Evolutionary conservation across 2,888 invertebrate genomes (phyloP), one percentile per base, ranked within the genome.

Genomic region (Metellina segmentata): DNA sequence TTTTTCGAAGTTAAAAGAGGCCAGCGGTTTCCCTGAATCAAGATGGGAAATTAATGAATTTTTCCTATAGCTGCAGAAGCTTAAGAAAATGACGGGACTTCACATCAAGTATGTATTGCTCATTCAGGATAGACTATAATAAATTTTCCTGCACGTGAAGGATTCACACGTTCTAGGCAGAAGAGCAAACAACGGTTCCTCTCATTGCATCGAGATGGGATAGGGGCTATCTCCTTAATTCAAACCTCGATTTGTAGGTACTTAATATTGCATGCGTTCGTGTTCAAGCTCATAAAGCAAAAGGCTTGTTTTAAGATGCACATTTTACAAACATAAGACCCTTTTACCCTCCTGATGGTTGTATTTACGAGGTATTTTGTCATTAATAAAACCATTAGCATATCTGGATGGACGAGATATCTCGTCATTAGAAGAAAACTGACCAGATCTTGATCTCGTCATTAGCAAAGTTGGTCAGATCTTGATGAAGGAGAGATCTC

Each of bases 31-130:
- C 85, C 61, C 48, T 77, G 89, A 79, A 85, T 89, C 78, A 71
- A 72, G 85, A 79, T 72, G 48, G 89, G 49, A 89, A 89, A 89
- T 89, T 89, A 89, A 89, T 89, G 89, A 89, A 89, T 83, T 89
- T 78, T 79, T 71, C 48, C 51, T 20, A 85, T 71, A 53, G 72
- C 77, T 78, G 49, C 51, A 71, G 51, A 82, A 52, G 83, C 83
- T 85, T 85, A 89, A 71, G 83, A 78, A 83, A 78, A 85, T 85
- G 83, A 85, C 78, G 83, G 72, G 72, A 89, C 71, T 79, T 85
- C 75, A 78, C 81, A 81, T 61, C 78, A 53, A 77, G 74, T 48
- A 72, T 79, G 81, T 70, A 71, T 78, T 70, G 51, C 81, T 90
- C 85, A 81, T 79, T 69, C 61, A 74, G 48, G 49, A 48, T 79